A percentile compares a stretch with the other conserved stretches of the same genome.
These are phyloP conservation scores for Gambelia wislizenii DNA, from an alignment of 2,797 vertebrate species.

Conservation along the genomic window DNA sequence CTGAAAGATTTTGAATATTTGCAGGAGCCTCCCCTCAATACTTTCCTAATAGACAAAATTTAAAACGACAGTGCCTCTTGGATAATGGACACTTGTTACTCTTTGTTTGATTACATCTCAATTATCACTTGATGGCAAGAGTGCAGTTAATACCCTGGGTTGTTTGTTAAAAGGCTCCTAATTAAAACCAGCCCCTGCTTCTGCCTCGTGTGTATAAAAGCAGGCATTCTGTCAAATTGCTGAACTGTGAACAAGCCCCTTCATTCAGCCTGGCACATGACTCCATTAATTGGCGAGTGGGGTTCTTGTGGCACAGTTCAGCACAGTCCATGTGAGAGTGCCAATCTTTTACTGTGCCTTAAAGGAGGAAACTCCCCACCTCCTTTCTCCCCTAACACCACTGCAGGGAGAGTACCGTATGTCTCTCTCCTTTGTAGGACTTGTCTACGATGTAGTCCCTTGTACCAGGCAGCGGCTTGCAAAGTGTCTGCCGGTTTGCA, in stretches of 20 bases:
- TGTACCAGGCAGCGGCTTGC: background rate
- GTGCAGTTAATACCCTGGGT: constrained; percentile 58
- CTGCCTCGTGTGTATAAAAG: constrained; percentile 63
- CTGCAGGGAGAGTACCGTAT: rapidly evolving
- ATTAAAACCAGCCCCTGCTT: constrained; percentile 68
- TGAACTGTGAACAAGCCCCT: constrained; percentile 52
- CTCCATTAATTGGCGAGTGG: constrained; percentile 48
- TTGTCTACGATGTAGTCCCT: background rate
- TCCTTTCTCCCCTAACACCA: background rate
- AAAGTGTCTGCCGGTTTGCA: background rate
- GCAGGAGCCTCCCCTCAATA: constrained; percentile 32
- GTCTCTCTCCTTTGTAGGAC: background rate
- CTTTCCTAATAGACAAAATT: constrained; percentile 59
- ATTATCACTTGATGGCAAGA: constrained; percentile 62
- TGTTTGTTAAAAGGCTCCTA: constrained; percentile 63
- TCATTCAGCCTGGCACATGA: constrained; percentile 60
- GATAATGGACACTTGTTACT: constrained; percentile 74
- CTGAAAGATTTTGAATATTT: constrained; percentile 65
- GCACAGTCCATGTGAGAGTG: constrained; percentile 18
- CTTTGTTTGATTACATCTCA: constrained; percentile 71
- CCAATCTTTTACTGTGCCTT: constrained; percentile 47
- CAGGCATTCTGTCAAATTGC: constrained; percentile 55
- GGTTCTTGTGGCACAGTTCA: constrained; percentile 28
- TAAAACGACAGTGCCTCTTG: constrained; percentile 41
- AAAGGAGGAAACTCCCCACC: background rate